Evolutionary conservation across 2,797 vertebrate species (phyloP).

Genomic region (Salmo trutta): DNA sequence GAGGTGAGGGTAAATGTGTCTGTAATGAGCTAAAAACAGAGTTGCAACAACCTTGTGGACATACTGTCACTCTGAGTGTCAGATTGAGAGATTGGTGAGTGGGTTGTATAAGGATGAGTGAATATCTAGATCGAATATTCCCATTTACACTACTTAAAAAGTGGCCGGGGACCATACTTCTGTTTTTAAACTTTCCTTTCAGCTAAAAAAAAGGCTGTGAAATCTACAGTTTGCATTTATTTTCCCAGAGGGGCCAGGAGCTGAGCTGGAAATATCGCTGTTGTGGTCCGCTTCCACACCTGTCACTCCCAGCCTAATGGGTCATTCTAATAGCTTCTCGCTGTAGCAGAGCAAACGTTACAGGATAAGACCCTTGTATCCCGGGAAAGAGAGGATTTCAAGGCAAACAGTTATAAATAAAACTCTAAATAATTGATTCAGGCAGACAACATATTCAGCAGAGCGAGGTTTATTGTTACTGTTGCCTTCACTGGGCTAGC

Average conservation of each 20-base stretch:
- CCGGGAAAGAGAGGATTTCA: neutral
- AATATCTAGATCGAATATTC: neutral
- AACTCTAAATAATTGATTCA: neutral
- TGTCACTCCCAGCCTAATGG: neutral
- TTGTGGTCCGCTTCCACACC: neutral
- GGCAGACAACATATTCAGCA: neutral
- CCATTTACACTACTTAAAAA: neutral
- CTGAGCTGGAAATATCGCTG: neutral
- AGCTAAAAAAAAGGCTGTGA: neutral
- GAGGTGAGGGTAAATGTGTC: neutral
- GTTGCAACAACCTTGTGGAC: neutral
- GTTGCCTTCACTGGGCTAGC: neutral
- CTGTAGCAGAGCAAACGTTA: constrained; percentile 2
- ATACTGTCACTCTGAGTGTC: neutral
- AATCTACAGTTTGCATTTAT: neutral
- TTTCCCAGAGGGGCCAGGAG: neutral
- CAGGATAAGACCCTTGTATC: neutral
- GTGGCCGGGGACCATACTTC: neutral
- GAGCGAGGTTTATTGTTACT: neutral
- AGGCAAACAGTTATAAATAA: neutral
- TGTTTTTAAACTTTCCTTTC: neutral
- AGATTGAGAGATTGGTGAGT: neutral
- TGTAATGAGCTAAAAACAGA: constrained; percentile 1
- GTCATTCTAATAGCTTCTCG: neutral
- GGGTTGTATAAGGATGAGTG: neutral